phyloP scores from a whole-genome alignment of 2,888 invertebrate species.

The Drosophila longiperda region DNA sequence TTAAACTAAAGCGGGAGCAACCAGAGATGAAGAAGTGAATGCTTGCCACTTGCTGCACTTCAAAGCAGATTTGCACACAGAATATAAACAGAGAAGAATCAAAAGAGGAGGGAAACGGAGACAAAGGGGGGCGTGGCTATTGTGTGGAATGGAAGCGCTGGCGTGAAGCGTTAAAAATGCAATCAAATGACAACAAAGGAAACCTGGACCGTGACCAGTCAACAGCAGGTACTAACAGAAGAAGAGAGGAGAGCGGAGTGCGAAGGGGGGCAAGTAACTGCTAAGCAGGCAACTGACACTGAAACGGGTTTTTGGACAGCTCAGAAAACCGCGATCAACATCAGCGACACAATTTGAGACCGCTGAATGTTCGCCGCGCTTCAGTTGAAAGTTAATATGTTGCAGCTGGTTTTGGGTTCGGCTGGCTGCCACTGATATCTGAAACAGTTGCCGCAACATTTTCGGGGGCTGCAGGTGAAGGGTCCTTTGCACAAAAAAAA shows the following conservation, averaged over 20 bases:
- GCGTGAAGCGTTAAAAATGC: constrained; percentile 78
- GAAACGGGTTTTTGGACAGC: constrained; percentile 47
- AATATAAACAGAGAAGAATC: background rate
- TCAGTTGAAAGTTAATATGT: constrained; percentile 68
- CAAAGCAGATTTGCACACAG: constrained; percentile 9
- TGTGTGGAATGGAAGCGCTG: constrained; percentile 38
- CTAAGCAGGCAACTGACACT: constrained; percentile 45
- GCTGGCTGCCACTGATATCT: constrained; percentile 39
- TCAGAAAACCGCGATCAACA: constrained; percentile 53
- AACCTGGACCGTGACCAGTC: constrained; percentile 63
- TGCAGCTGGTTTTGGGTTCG: constrained; percentile 38
- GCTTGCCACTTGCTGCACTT: constrained; percentile 25
- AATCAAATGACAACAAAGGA: constrained; percentile 69
- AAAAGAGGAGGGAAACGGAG: too few species aligned
- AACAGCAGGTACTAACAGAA: constrained; percentile 30
- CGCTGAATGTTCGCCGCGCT: constrained; percentile 21
- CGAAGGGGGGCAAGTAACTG: background rate
- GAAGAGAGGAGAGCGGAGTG: background rate
- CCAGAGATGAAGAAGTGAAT: constrained; percentile 15
- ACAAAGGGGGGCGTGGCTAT: constrained; percentile 18
- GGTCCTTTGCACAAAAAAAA: constrained; percentile 18
- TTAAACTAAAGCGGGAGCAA: constrained; percentile 35
- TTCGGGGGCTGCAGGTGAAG: constrained; percentile 36
- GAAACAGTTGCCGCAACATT: constrained; percentile 42
- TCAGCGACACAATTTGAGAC: constrained; percentile 8